Evolutionary conservation across 1,140 invertebrate genomes (phyloP).

Genomic region (Adoxophyes honmai): DNA sequence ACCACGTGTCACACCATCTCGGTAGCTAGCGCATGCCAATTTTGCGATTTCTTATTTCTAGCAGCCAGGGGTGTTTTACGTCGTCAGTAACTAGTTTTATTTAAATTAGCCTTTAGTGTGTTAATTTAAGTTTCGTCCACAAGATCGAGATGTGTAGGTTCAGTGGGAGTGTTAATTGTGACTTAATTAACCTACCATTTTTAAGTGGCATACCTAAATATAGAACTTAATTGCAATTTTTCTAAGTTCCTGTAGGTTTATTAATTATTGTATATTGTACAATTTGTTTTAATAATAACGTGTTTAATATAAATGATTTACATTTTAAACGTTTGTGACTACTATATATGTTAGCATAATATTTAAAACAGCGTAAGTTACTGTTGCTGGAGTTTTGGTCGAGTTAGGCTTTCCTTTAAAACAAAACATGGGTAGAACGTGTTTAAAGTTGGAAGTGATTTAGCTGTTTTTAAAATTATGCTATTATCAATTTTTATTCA

Average conservation of each 20-base stretch:
- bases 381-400: not conserved
- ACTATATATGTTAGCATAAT: slow-evolving; percentile 51
- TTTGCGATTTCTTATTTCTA: slow-evolving; percentile 40
- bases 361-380: slow-evolving; percentile 27
- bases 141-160: slow-evolving; percentile 21
- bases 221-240: slow-evolving; percentile 76
- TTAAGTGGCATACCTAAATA: slow-evolving; percentile 76
- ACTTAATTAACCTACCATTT: slow-evolving; percentile 49
- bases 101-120: slow-evolving; percentile 49
- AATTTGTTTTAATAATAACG: slow-evolving; percentile 73
- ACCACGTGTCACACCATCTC: slow-evolving; percentile 27
- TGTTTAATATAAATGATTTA: slow-evolving; percentile 75
- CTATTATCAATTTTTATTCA: slow-evolving; percentile 55
- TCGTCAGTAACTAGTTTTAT: slow-evolving; percentile 57
- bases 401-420: too few species aligned
- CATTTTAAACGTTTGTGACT: slow-evolving; percentile 51
- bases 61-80: slow-evolving; percentile 51
- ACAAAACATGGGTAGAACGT: not conserved
- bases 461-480: slow-evolving; percentile 48
- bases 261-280: slow-evolving; percentile 75
- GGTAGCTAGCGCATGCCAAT: slow-evolving; percentile 69
- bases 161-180: slow-evolving; percentile 41
- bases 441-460: not conserved
- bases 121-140: slow-evolving; percentile 50
- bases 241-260: slow-evolving; percentile 76